Evolutionary conservation across 2,888 invertebrate species (phyloP), one percentile per base, ranked within the genome.

Genomic region (Apantesis nais): DNA sequence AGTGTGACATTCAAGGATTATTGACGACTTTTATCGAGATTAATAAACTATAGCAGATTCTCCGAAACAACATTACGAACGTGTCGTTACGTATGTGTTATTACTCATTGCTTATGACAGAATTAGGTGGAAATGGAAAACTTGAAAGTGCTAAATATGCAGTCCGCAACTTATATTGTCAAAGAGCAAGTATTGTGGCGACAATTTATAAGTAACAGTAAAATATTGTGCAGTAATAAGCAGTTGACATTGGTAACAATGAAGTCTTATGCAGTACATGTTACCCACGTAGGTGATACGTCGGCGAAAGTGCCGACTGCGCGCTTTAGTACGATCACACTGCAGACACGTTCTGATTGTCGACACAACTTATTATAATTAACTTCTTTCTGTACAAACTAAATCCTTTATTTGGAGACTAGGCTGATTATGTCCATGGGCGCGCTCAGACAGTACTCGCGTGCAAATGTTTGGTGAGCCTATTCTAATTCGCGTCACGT

Each of bases 281-380:
- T 67, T 58, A 44, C 22, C 22, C 8, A 34, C 67, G 70, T 31
- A 16, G 64, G 34, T 3, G 19, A 19, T 19, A 55, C 22, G 22
- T 48, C 25, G 68, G 76, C 71, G 77, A 77, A 74, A 79, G 79
- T 79, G 72, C 34, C 67, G 62, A 29, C 62, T 19, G 48, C 52
- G 66, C 66, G 62, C 58, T 52, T 61, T 64, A 44, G 61, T 52
- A 34, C 63, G 16, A 66, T 41, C 64, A 44, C 55, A 67, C 67
- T 64, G 62, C 64, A 12, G 63, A 55, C 73, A 77, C 72, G 74
- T 72, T 72, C 65, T 72, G 72, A 72, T 63, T 71, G 73, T 66
- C 71, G 58, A 68, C 71, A 71, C 25, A 52, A 55, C 74, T 66
- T 29, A 74, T 72, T 68, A 70, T 63, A 75, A 74, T 71, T 78